Percentiles rank a stretch among this genome's conserved stretches.
Conservation (phyloP, 92 coral and sea anemone genomes). For the Parazoanthus atlanticus region DNA sequence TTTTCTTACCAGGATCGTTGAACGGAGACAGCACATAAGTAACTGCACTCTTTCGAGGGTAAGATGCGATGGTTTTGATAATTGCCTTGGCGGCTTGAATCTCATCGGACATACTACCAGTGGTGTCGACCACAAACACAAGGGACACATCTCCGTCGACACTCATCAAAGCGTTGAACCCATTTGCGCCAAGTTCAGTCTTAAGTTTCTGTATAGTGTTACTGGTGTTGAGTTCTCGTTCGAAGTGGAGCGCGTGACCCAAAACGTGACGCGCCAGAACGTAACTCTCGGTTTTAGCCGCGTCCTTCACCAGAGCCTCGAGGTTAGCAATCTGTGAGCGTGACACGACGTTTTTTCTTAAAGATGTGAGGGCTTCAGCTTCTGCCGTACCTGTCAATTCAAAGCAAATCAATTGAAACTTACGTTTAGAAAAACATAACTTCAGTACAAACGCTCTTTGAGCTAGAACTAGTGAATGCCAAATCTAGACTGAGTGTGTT, state of each 20-base stretch:
- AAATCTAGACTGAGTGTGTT: no score
- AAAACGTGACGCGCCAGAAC: not conserved
- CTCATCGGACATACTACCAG: constrained; percentile 67
- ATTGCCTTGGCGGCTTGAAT: constrained; percentile 67
- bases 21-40: constrained; percentile 66
- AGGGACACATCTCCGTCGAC: constrained; percentile 71
- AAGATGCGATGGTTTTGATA: constrained; percentile 61
- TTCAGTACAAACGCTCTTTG: no score
- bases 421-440: no score
- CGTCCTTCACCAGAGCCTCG: constrained; percentile 1
- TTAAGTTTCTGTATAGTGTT: constrained; percentile 43
- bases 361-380: constrained; percentile 10
- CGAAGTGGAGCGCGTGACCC: constrained; percentile 18
- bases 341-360: not conserved
- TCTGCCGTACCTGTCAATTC: constrained; percentile 12
- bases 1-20: constrained; percentile 66
- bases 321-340: not conserved
- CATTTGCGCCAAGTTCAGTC: constrained; percentile 41
- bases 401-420: no score
- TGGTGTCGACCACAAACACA: constrained; percentile 66
- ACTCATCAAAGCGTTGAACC: constrained; percentile 60
- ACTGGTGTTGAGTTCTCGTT: constrained; percentile 5
- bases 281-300: not conserved
- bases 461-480: no score
- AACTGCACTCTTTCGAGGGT: constrained; percentile 56